Base-by-base conservation (phyloP, 2,113 vertebrate species). In the Anolis carolinensis region DNA sequence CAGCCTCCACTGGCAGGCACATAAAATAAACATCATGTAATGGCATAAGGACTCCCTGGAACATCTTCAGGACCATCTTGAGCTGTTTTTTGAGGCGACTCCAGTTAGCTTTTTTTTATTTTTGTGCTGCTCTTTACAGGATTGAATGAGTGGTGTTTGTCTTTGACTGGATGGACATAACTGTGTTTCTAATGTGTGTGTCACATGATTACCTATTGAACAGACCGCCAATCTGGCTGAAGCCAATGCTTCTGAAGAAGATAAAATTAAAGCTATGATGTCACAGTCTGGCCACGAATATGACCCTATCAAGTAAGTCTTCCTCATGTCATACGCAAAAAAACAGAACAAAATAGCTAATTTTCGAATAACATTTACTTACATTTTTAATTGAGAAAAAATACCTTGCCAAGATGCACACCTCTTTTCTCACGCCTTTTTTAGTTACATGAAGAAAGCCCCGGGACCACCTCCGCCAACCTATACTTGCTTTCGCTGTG, bases 251-350 rank as follows among this genome's bases (percentile, higher is more conserved):
- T 98, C 99, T 50, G 98, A 99, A 93, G 99, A 99, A 94, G 98
- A 99, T 96, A 99, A 99, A 97, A 98, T 99, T 95, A 98, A 96
- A 97, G 97, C 97, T 89, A 97, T 99, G 97, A 98, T 98, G 95
- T 97, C 96, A 89, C 98, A 99, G 95, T 99, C 98, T 94, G 95
- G 95, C 95, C 98, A 98, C 89, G 98, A 99, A 95, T 99, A 98
- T 92, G 98, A 98, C 94, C 96, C 98, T 9, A 93, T 97, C 93
- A 98, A 97, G 99, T 99, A 96, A 99, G 99, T 98, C 27, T 94
- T 79, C 9, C 34, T 79, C 63, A 32, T 8, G 5, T 86, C 74
- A 67, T 79, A 50, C 59, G 30, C 44, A 30, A 75, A 30, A 75
- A 67, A 67, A 36, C 34, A 55, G 36, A 55, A 52, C 16, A 82